phyloP scores from a whole-genome alignment of 2,113 vertebrate species.

The Perca schrenkii region DNA sequence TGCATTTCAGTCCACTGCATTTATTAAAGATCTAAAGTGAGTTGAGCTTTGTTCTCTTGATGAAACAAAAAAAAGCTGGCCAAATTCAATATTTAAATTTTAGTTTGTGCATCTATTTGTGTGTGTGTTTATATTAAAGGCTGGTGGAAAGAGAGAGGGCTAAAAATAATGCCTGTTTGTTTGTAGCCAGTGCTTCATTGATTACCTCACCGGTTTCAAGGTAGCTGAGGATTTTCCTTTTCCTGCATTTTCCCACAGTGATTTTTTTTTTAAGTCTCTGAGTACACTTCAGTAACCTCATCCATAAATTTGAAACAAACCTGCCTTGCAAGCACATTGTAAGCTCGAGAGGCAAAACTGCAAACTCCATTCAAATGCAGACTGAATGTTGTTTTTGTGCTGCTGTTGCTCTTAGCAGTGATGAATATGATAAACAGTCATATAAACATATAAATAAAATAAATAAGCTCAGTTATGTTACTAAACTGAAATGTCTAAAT shows the following conservation, averaged over 20 bases:
- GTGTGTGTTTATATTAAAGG: not conserved
- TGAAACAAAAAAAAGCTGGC: conserved; percentile 15
- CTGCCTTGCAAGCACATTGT: conserved; percentile 57
- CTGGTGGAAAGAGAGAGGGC: not conserved
- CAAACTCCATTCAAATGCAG: conserved; percentile 35
- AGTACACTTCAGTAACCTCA: conserved; percentile 49
- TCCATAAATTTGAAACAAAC: conserved; percentile 67
- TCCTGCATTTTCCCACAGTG: conserved; percentile 40
- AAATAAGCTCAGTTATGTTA: not conserved
- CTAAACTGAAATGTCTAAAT: not conserved
- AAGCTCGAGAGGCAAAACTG: conserved; percentile 21
- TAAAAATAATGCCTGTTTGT: conserved; percentile 24
- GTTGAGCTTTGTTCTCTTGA: conserved; percentile 41
- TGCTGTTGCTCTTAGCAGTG: conserved; percentile 28
- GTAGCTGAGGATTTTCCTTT: conserved; percentile 52
- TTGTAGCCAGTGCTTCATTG: conserved; percentile 51
- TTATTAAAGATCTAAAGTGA: conserved; percentile 38
- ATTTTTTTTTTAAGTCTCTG: conserved; percentile 19
- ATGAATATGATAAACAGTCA: conserved; percentile 32
- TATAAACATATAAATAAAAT: not conserved
- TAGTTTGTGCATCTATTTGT: conserved; percentile 35
- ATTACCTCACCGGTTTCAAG: conserved; percentile 50
- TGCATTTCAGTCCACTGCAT: conserved; percentile 16
- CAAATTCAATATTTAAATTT: conserved; percentile 30
- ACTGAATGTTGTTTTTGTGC: conserved; percentile 20